Evolutionary conservation across 2,797 vertebrate genomes (phyloP).

Genomic region (Clarias platycephalus): DNA sequence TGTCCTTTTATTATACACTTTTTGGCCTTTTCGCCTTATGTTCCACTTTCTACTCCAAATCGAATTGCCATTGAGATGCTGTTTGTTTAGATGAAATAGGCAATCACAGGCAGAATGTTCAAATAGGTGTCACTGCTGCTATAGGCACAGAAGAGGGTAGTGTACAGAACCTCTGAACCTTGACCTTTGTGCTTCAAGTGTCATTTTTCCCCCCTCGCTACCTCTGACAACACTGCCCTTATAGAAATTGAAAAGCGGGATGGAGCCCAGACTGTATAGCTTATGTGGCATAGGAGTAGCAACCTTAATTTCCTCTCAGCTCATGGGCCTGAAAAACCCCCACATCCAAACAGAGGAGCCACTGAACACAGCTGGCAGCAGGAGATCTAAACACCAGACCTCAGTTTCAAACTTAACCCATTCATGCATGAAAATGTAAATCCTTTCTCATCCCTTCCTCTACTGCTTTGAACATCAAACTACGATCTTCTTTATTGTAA

Average conservation of each 20-base stretch:
- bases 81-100: constrained; percentile 52
- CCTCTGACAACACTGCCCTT: constrained; percentile 27
- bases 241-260: constrained; percentile 31
- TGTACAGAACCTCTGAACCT: constrained; percentile 50
- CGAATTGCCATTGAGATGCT: constrained; percentile 24
- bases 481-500: constrained; percentile 66
- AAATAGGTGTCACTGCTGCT: constrained; percentile 28
- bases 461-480: constrained; percentile 38
- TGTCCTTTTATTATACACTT: neutral
- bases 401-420: constrained; percentile 6
- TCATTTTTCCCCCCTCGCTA: constrained; percentile 16
- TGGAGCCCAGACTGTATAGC: constrained; percentile 24
- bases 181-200: constrained; percentile 38
- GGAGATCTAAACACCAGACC: constrained; percentile 10
- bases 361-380: neutral
- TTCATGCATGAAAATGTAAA: constrained; percentile 14
- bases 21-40: constrained; percentile 1
- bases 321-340: constrained; percentile 38
- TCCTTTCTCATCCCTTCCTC: constrained; percentile 32
- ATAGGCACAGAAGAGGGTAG: constrained; percentile 26
- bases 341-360: neutral
- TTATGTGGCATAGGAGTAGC: constrained; percentile 50
- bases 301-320: constrained; percentile 51
- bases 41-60: constrained; percentile 21
- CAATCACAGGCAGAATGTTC: constrained; percentile 44